phyloP scores from a whole-genome alignment of 2,797 vertebrate genomes.

The Malacoctenus gilli region DNA sequence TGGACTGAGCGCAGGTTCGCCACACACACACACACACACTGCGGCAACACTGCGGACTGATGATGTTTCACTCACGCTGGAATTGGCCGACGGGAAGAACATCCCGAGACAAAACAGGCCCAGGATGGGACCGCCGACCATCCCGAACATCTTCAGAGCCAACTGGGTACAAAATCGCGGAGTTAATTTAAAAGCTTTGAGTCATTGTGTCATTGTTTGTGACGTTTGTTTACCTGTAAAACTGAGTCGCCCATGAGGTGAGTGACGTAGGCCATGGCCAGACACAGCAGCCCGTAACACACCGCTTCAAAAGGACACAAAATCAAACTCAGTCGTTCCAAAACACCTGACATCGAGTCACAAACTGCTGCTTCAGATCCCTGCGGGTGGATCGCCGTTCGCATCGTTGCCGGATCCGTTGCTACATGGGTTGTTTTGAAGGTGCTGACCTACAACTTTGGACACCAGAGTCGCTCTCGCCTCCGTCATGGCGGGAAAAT shows the following conservation, averaged over 20 bases:
- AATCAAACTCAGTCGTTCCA: background rate
- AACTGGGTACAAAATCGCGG: constrained; percentile 73
- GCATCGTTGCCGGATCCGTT: too few species aligned
- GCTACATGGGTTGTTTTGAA: too few species aligned
- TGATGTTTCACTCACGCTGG: constrained; percentile 79
- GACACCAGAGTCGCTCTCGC: constrained; percentile 82
- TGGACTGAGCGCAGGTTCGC: too few species aligned
- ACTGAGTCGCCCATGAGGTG: constrained; percentile 87
- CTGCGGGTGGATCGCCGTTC: too few species aligned
- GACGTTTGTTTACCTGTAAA: constrained; percentile 78
- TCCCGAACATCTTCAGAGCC: constrained; percentile 93
- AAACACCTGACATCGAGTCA: too few species aligned
- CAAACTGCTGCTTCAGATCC: too few species aligned
- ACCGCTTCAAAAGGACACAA: constrained; percentile 71
- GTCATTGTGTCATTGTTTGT: fast-evolving
- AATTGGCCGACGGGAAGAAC: constrained; percentile 90
- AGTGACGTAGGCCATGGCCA: constrained; percentile 88
- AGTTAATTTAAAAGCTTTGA: background rate
- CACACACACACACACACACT: too few species aligned
- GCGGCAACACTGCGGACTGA: background rate
- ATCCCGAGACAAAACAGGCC: constrained; percentile 92
- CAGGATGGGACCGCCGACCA: constrained; percentile 90
- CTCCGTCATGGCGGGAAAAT: constrained; percentile 82
- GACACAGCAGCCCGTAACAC: constrained; percentile 87
- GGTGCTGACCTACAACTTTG: constrained; percentile 84